Conservation (phyloP, 2,797 vertebrate genomes). For the Danionella dracula region DNA sequence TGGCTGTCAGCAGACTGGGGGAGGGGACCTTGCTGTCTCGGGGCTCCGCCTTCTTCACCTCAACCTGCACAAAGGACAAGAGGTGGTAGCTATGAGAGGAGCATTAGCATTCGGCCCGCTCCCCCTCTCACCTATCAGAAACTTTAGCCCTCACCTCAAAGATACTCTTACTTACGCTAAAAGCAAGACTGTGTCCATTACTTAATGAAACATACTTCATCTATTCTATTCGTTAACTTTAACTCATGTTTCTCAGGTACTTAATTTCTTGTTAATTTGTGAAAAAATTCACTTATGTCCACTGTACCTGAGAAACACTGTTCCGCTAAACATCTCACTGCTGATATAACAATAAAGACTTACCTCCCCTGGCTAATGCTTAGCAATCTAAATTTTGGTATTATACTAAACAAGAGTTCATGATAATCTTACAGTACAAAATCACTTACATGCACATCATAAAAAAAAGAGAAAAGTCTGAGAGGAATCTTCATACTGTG, state of each 20-base stretch:
- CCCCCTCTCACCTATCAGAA: slow-evolving; percentile 69
- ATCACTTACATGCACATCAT: slow-evolving; percentile 94
- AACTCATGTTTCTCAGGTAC: slow-evolving; percentile 92
- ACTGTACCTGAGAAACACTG: slow-evolving; percentile 94
- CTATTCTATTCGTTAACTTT: slow-evolving; percentile 51
- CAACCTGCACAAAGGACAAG: slow-evolving; percentile 92
- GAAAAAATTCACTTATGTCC: too few relatives aligned
- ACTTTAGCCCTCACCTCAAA: slow-evolving; percentile 41
- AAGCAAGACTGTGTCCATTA: slow-evolving; percentile 45
- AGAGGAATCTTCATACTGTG: slow-evolving; percentile 98
- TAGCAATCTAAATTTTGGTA: slow-evolving; percentile 87
- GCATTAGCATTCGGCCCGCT: slow-evolving; percentile 18
- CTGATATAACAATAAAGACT: slow-evolving; percentile 95
- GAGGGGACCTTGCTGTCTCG: slow-evolving; percentile 93
- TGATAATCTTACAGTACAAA: slow-evolving; percentile 83
- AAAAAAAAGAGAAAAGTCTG: slow-evolving; percentile 82
- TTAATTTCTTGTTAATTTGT: too few relatives aligned
- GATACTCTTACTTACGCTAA: slow-evolving; percentile 73
- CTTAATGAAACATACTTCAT: slow-evolving; percentile 43
- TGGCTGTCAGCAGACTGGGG: slow-evolving; percentile 81
- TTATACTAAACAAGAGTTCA: slow-evolving; percentile 77
- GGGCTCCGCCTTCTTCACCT: slow-evolving; percentile 97
- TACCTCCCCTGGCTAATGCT: slow-evolving; percentile 97
- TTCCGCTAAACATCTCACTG: slow-evolving; percentile 69
- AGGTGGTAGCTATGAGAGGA: slow-evolving; percentile 62